A percentile compares a stretch with the other conserved stretches of the same genome.
These are phyloP conservation scores for Shinisaurus crocodilurus DNA, from an alignment of 2,113 vertebrate species.

Conservation along the genomic window DNA sequence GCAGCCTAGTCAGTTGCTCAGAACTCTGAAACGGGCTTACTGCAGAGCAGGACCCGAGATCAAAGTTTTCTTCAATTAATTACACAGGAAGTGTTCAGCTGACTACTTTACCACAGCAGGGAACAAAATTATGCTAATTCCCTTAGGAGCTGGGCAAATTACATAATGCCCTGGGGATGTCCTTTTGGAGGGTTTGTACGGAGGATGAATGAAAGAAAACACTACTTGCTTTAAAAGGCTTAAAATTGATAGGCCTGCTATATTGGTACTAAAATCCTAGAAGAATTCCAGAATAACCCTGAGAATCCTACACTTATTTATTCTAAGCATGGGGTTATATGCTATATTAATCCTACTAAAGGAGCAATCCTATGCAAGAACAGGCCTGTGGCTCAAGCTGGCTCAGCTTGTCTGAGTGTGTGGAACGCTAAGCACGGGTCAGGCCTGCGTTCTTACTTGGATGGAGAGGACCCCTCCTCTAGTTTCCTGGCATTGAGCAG, in stretches of 20 bases:
- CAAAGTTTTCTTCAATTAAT: background rate
- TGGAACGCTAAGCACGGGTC: no score
- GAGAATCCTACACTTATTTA: background rate
- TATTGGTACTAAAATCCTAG: background rate
- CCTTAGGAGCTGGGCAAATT: background rate
- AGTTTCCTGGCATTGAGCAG: no score
- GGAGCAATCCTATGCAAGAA: no score
- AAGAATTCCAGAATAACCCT: background rate
- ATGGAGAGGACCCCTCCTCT: no score
- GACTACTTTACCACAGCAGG: background rate
- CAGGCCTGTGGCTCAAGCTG: no score
- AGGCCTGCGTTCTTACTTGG: no score
- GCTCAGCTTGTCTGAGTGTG: no score
- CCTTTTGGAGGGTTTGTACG: background rate
- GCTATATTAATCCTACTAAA: no score
- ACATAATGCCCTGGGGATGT: background rate
- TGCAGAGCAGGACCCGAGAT: background rate
- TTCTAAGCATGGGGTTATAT: background rate
- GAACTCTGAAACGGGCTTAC: background rate
- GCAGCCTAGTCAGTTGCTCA: background rate
- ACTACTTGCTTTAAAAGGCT: background rate
- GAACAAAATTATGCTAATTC: background rate
- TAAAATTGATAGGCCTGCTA: background rate
- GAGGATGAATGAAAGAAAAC: background rate
- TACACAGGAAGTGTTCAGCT: background rate